phyloP scores from a whole-genome alignment of 2,797 vertebrate species.

The Lophotriccus pileatus region DNA sequence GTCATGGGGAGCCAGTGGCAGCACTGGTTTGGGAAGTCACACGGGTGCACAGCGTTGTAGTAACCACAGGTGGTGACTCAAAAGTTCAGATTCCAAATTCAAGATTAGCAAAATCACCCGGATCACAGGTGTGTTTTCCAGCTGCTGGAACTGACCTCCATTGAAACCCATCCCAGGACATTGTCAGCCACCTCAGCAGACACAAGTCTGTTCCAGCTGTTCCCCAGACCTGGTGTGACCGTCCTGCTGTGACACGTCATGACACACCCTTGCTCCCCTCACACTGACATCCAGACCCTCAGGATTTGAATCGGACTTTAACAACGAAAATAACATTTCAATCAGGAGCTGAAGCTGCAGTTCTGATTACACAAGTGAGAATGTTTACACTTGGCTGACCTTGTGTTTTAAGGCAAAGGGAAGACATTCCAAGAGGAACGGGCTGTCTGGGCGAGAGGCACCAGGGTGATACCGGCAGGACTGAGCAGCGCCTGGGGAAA shows the following conservation, averaged over 20 bases:
- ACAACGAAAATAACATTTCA: no score
- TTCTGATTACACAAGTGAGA: background rate
- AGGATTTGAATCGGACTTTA: no score
- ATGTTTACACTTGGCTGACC: background rate
- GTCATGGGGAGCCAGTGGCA: accelerated
- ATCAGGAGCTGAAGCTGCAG: background rate
- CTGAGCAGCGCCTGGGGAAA: background rate
- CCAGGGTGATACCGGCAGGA: background rate
- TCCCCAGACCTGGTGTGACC: background rate
- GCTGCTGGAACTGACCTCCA: background rate
- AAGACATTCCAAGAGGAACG: background rate
- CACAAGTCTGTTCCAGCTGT: no score
- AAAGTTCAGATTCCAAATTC: background rate
- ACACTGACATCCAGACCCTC: no score
- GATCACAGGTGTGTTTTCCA: background rate
- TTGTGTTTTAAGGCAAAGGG: background rate
- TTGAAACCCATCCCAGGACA: background rate
- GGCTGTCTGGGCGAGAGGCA: background rate
- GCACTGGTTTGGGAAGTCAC: background rate
- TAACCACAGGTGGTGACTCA: accelerated
- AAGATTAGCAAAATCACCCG: background rate
- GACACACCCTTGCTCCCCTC: no score
- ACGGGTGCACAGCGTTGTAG: no score
- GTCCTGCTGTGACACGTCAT: background rate
- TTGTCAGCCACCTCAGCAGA: no score